A percentile compares a stretch with the other conserved stretches of the same genome.
Evolutionary conservation across 2,888 invertebrate genomes (phyloP).

Genomic region (Parnassius glacialis): DNA sequence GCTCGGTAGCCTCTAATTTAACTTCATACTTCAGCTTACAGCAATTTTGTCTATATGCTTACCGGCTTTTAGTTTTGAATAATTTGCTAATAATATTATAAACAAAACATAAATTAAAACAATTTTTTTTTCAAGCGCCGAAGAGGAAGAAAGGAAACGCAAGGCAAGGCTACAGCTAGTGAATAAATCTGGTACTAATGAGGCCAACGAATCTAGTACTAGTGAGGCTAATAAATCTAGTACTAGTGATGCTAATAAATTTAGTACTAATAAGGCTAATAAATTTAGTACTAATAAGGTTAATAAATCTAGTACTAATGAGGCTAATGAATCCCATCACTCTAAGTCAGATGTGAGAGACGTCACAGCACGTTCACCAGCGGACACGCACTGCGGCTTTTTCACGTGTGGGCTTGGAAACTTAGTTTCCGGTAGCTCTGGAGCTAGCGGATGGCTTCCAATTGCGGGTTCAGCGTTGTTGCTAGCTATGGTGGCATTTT

Average conservation of each 20-base stretch:
- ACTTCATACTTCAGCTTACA: too few relatives aligned
- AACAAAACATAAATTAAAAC: not conserved
- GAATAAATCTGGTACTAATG: too few relatives aligned
- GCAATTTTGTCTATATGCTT: too few relatives aligned
- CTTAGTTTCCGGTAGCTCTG: not conserved
- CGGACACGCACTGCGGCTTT: slow-evolving; percentile 10
- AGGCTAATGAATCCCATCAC: not conserved
- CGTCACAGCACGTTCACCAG: not conserved
- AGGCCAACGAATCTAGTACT: too few relatives aligned
- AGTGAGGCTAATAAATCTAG: too few relatives aligned
- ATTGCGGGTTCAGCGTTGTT: slow-evolving; percentile 34
- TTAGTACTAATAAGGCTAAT: not conserved
- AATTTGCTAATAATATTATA: too few relatives aligned
- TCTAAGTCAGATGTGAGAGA: too few relatives aligned
- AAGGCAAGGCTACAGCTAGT: not conserved
- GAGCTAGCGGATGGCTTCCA: slow-evolving; percentile 34
- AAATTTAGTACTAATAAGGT: too few relatives aligned
- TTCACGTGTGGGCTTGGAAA: slow-evolving; percentile 26
- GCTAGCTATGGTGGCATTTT: slow-evolving; percentile 28
- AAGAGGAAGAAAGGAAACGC: slow-evolving; percentile 37
- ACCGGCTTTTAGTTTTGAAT: too few relatives aligned
- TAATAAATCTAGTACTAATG: not conserved
- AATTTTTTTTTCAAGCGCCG: slow-evolving; percentile 38
- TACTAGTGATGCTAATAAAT: not conserved
- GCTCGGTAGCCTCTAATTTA: too few relatives aligned